Conservation (phyloP, 2,113 vertebrate genomes). For the Chroicocephalus ridibundus region DNA sequence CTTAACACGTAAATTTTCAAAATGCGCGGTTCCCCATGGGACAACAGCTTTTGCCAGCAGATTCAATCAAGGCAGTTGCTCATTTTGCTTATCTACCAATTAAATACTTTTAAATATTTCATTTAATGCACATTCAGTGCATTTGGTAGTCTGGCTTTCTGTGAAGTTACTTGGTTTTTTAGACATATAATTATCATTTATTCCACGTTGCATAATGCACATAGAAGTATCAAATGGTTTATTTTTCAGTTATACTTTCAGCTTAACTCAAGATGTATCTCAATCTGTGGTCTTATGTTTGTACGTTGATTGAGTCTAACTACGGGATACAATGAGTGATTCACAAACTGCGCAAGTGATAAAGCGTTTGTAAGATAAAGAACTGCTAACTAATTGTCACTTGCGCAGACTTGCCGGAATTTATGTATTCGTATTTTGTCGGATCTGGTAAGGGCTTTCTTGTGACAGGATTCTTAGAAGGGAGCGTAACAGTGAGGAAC, state of each 20-base stretch:
- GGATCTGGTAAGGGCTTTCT: not conserved
- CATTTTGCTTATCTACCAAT: not conserved
- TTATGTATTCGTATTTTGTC: not conserved
- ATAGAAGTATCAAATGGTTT: not conserved
- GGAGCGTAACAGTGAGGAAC: not conserved
- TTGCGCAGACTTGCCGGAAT: not conserved
- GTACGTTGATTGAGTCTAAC: not conserved
- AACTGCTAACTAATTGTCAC: not conserved
- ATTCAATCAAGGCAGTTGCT: not conserved
- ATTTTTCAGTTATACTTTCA: not conserved
- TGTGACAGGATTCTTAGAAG: not conserved
- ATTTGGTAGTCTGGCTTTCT: not conserved
- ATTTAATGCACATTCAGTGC: not conserved
- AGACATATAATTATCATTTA: not conserved
- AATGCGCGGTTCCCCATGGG: not conserved
- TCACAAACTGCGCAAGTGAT: not conserved
- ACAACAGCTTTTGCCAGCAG: not conserved
- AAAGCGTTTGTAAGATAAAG: not conserved
- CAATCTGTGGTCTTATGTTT: not conserved
- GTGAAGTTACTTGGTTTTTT: not conserved
- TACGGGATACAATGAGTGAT: not conserved
- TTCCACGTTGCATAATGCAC: not conserved
- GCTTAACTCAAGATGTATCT: not conserved
- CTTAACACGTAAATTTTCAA: not conserved
- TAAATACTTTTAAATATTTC: not conserved